Percentiles rank a stretch among this genome's conserved stretches.
Evolutionary conservation across 2,797 vertebrate genomes (phyloP).

Genomic region (Anabas testudineus): DNA sequence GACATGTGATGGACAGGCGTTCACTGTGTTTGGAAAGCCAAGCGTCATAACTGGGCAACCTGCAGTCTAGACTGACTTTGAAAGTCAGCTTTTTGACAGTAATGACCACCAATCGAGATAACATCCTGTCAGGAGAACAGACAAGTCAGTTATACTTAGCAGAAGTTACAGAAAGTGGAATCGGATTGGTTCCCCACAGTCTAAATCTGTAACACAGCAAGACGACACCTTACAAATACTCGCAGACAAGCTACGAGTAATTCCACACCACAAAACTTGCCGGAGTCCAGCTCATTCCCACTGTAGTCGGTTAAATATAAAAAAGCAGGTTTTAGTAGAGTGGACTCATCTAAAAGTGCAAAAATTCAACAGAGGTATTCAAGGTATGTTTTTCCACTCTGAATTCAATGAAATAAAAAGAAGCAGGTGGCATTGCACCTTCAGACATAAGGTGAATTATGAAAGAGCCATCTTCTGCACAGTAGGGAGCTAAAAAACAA

Average conservation of each 20-base stretch:
- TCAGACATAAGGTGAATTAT: constrained; percentile 41
- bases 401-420: constrained; percentile 6
- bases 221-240: neutral
- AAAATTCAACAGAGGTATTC: constrained; percentile 5
- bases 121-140: constrained; percentile 27
- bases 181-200: constrained; percentile 3
- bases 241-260: neutral
- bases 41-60: constrained; percentile 36
- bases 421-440: constrained; percentile 32
- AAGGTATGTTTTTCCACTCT: neutral
- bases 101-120: constrained; percentile 24
- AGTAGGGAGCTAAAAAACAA: constrained; percentile 21
- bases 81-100: constrained; percentile 26
- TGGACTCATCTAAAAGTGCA: neutral
- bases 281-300: neutral
- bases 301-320: neutral
- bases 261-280: too few relatives aligned
- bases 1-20: constrained; percentile 47
- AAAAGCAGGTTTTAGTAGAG: too few relatives aligned
- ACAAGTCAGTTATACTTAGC: constrained; percentile 2
- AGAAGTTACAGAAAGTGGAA: constrained; percentile 17
- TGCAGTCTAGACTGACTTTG: constrained; percentile 21
- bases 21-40: constrained; percentile 25
- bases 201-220: constrained; percentile 5
- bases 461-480: constrained; percentile 25